Base-by-base conservation (phyloP, 2,888 invertebrate species). In the Pristionchus mayeri region DNA sequence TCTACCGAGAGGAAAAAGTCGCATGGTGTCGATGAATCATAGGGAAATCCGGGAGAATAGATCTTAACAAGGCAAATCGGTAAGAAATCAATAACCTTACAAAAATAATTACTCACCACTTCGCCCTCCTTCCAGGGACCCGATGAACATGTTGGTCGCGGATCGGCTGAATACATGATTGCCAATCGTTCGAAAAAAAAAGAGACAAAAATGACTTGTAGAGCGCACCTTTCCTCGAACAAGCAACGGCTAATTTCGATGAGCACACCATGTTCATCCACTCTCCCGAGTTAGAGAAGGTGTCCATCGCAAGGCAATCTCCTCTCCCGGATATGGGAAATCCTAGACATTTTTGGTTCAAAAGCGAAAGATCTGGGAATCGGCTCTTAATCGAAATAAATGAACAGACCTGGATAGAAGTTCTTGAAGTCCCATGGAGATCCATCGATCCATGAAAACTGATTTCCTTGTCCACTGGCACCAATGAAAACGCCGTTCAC, bases 401-500 rank as follows among this genome's bases (percentile, higher is more conserved):
- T 52, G 16, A 24, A 24, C 57, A 21, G 1, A 60, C 60, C 60
- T 2, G 60, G 60, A 60, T 60, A 60, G 40, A 67, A 67, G 40
- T 67, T 40, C 3, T 67, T 40, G 40, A 37, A 67, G 40, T 67
- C 40, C 67, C 67, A 67, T 0, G 37, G 37, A 21, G 67, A 67
- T 67, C 67, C 67, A 21, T 67, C 67, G 40, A 40, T 40, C 67
- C 67, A 67, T 24, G n/a, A 18, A n/a, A n/a, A 67, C 3, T 67
- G 3, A 2, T 67, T 67, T 3, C 21, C 40, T 13, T 67, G 37
- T 1, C 21, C 37, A 0, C 34, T 67, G 2, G 67, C 67, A 30
- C 67, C 67, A 3, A 67, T 18, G n/a, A 67, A 40, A 16, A 67
- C 18, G 24, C 67, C 67, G 40, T 67, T 67, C 2, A 67, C 13